These are phyloP conservation scores for Lepidurus couesii DNA, from an alignment of 1,140 invertebrate genomes.

Conservation along the genomic window DNA sequence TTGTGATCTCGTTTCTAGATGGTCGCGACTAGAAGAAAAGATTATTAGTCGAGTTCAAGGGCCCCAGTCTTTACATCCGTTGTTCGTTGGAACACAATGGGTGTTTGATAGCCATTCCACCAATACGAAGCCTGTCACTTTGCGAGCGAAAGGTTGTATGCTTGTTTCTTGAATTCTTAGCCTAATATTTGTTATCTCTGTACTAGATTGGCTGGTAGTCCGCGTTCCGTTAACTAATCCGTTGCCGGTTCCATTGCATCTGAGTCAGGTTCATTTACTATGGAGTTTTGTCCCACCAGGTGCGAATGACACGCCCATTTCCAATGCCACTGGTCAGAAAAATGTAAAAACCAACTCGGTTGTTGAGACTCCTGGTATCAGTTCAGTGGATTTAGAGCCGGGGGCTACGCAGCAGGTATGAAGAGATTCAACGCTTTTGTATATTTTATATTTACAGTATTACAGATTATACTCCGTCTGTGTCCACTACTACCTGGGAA, in stretches of 20 bases:
- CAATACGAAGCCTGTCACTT: constrained; percentile 35
- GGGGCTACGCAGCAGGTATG: not conserved
- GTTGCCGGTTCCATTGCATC: constrained; percentile 63
- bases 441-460: not conserved
- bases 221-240: constrained; percentile 71
- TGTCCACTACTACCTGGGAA: not conserved
- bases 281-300: constrained; percentile 62
- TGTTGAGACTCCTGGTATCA: not conserved
- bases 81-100: constrained; percentile 45
- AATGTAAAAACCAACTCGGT: constrained; percentile 3
- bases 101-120: constrained; percentile 55
- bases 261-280: constrained; percentile 68
- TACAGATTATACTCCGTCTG: not conserved
- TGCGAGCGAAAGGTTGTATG: constrained; percentile 32
- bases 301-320: constrained; percentile 45
- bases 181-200: constrained; percentile 36
- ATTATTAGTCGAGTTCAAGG: constrained; percentile 17
- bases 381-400: not conserved
- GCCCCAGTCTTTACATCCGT: constrained; percentile 25
- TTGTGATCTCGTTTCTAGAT: constrained; percentile 38
- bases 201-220: constrained; percentile 72
- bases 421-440: not conserved
- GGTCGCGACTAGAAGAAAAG: constrained; percentile 44
- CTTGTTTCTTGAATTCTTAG: constrained; percentile 31
- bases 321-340: constrained; percentile 38